Conservation (phyloP, 2,888 invertebrate species). For the Parochlus steinenii region DNA sequence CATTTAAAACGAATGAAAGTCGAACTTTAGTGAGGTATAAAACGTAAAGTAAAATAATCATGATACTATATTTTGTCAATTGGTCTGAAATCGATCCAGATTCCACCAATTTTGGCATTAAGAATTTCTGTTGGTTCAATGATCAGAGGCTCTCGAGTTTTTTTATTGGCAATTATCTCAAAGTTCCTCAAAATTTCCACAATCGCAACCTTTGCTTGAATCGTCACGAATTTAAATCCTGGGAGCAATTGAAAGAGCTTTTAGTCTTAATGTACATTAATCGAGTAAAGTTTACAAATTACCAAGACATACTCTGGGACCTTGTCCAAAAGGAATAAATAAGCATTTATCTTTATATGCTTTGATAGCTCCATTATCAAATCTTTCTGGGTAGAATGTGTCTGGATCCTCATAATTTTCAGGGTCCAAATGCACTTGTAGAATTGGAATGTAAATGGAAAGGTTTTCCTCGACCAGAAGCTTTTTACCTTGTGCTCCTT, state of each 20-base stretch:
- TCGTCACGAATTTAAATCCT: slow-evolving; percentile 26
- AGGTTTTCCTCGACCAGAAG: slow-evolving; percentile 4
- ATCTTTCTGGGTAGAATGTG: slow-evolving; percentile 11
- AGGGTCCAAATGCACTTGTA: slow-evolving; percentile 30
- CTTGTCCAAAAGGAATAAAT: slow-evolving; percentile 22
- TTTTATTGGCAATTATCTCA: slow-evolving; percentile 22
- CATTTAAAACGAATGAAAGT: too few relatives aligned
- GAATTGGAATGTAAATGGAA: slow-evolving; percentile 2
- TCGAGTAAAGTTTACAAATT: too few relatives aligned
- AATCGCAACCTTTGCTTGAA: slow-evolving; percentile 24
- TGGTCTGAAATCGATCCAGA: slow-evolving; percentile 21
- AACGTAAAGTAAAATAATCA: too few relatives aligned
- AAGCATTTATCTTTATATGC: slow-evolving; percentile 6
- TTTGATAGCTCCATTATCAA: slow-evolving; percentile 10
- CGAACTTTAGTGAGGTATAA: too few relatives aligned
- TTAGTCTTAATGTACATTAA: too few relatives aligned
- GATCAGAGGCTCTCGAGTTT: slow-evolving; percentile 22
- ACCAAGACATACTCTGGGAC: slow-evolving; percentile 25
- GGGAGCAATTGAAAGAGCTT: slow-evolving; percentile 27
- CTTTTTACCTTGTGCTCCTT: slow-evolving; percentile 3
- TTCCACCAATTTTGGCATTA: slow-evolving; percentile 20
- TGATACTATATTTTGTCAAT: too few relatives aligned
- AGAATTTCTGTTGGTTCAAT: slow-evolving; percentile 20
- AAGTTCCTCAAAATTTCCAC: slow-evolving; percentile 24
- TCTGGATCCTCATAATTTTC: slow-evolving; percentile 20